Percentiles rank a stretch among this genome's conserved stretches.
These are phyloP conservation scores for Itoplectis maculator DNA, from an alignment of 2,888 invertebrate species.

Conservation along the genomic window DNA sequence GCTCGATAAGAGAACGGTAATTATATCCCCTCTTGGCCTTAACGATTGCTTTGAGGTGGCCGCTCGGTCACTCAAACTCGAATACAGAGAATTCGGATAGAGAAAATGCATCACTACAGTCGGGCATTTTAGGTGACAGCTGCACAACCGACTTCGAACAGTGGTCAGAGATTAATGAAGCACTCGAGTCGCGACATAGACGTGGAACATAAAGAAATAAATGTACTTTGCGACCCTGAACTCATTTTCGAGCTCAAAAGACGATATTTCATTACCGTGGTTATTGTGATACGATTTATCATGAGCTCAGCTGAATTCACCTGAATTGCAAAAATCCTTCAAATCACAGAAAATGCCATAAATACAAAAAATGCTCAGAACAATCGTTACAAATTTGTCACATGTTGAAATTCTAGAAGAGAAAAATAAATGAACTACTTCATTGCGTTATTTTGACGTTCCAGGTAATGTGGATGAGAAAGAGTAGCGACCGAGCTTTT, in stretches of 20 bases:
- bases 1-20: slow-evolving; percentile 90
- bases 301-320: no score
- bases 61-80: slow-evolving; percentile 11
- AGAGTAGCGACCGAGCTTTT: slow-evolving; percentile 88
- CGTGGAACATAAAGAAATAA: not conserved
- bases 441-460: slow-evolving; percentile 79
- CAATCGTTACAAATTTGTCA: not conserved
- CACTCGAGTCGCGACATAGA: not conserved
- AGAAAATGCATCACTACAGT: slow-evolving; percentile 7
- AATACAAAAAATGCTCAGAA: no score
- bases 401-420: not conserved
- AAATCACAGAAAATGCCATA: no score
- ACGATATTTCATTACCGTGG: not conserved
- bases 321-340: no score
- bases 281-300: no score
- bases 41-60: slow-evolving; percentile 3
- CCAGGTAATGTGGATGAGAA: slow-evolving; percentile 90
- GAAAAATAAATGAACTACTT: not conserved
- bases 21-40: slow-evolving; percentile 15
- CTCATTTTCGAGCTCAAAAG: not conserved
- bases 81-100: not conserved
- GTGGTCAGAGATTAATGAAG: slow-evolving; percentile 30
- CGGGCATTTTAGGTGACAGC: slow-evolving; percentile 5
- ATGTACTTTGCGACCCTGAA: slow-evolving; percentile 16
- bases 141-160: slow-evolving; percentile 2